Evolutionary conservation across 1,140 invertebrate genomes (phyloP).

Genomic region (Cardiocondyla obscurior): DNA sequence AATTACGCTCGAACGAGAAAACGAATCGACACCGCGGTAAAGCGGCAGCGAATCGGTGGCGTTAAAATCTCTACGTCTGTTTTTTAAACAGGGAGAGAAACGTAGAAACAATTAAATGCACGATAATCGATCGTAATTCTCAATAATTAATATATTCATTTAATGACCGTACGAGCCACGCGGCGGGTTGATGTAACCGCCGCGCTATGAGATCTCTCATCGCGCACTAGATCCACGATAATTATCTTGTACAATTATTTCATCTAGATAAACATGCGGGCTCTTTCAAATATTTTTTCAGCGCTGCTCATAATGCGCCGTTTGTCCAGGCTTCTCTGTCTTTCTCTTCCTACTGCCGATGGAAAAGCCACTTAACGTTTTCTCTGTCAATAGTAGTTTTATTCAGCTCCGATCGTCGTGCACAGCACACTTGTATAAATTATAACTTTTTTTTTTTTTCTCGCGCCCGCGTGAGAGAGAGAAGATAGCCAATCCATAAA

Average conservation of each 20-base stretch:
- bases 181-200: background rate
- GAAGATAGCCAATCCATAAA: conserved; percentile 30
- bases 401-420: background rate
- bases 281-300: conserved; percentile 40
- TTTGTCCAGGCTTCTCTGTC: background rate
- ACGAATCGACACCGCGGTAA: no score
- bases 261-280: conserved; percentile 27
- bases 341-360: background rate
- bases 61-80: no score
- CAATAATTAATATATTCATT: background rate
- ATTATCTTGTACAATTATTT: conserved; percentile 45
- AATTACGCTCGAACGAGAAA: no score
- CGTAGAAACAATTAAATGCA: background rate
- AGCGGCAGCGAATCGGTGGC: no score
- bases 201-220: background rate
- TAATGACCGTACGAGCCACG: background rate
- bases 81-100: no score
- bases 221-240: conserved; percentile 15
- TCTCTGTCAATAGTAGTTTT: conserved; percentile 18
- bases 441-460: conserved; percentile 20
- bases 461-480: background rate
- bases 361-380: conserved; percentile 18
- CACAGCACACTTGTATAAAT: conserved; percentile 43
- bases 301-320: background rate
- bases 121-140: background rate